A percentile compares a stretch with the other conserved stretches of the same genome.
Conservation (phyloP, 1,140 invertebrate genomes). For the Drosophila ananassae region DNA sequence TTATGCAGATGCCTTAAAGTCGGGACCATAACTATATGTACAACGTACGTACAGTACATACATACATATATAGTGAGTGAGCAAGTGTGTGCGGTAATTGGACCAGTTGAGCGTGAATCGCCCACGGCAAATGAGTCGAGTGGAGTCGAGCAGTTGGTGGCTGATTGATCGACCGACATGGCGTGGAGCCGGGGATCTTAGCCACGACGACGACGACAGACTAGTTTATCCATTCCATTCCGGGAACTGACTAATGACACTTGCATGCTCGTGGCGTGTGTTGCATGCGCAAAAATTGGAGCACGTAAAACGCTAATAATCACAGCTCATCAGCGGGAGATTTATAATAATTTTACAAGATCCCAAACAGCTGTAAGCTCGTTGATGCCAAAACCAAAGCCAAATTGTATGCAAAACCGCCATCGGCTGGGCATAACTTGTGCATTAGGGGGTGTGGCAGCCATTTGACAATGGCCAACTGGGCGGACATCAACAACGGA, state of each 20-base stretch:
- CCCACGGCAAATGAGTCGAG: slow-evolving; percentile 58
- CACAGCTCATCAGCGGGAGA: slow-evolving; percentile 78
- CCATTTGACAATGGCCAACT: slow-evolving; percentile 70
- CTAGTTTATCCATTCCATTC: slow-evolving; percentile 62
- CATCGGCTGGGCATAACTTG: slow-evolving; percentile 60
- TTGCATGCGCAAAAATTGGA: slow-evolving; percentile 66
- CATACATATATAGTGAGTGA: slow-evolving; percentile 4
- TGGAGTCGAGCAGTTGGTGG: slow-evolving; percentile 45
- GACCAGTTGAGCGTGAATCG: slow-evolving; percentile 68
- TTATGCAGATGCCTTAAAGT: slow-evolving; percentile 47
- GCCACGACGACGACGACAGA: slow-evolving; percentile 46
- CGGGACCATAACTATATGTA: background rate
- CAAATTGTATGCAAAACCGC: slow-evolving; percentile 15
- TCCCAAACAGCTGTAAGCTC: slow-evolving; percentile 40
- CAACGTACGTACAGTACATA: background rate
- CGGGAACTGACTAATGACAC: slow-evolving; percentile 78
- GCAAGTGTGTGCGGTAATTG: slow-evolving; percentile 53
- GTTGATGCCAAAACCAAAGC: background rate
- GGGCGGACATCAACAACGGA: slow-evolving; percentile 2
- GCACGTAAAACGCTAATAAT: slow-evolving; percentile 80
- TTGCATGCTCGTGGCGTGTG: slow-evolving; percentile 42
- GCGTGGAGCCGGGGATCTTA: slow-evolving; percentile 10
- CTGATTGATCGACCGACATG: slow-evolving; percentile 65
- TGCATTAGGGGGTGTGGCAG: slow-evolving; percentile 73
- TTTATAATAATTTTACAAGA: slow-evolving; percentile 80